phyloP scores from a whole-genome alignment of 2,113 vertebrate genomes.

The Tetrax tetrax region DNA sequence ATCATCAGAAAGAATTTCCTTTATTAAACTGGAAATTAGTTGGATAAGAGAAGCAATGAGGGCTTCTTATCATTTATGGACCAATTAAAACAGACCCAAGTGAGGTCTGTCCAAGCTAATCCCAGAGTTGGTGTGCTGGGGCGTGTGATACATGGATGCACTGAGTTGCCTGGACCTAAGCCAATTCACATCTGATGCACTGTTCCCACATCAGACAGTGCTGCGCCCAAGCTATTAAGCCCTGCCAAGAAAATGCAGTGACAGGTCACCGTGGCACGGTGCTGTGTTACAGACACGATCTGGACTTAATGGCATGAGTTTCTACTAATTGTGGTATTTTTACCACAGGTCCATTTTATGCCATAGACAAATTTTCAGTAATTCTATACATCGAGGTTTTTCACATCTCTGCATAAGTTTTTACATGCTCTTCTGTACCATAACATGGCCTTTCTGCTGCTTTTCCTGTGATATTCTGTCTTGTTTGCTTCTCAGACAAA shows the following conservation, averaged over 20 bases:
- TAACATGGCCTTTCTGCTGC: neutral
- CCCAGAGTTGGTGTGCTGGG: neutral
- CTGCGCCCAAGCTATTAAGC: slow-evolving; percentile 19
- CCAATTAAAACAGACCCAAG: slow-evolving; percentile 39
- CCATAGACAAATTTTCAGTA: neutral
- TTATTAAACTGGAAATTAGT: neutral
- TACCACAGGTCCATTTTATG: neutral
- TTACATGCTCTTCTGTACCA: fast-evolving
- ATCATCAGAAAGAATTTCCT: neutral
- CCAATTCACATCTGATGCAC: slow-evolving; percentile 13
- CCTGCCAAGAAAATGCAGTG: neutral
- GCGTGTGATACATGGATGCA: neutral
- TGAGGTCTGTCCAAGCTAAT: slow-evolving; percentile 12
- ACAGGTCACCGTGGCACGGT: neutral
- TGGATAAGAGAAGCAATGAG: neutral
- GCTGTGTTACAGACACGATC: neutral
- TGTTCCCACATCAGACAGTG: slow-evolving; percentile 46
- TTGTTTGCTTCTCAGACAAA: neutral
- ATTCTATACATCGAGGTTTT: neutral
- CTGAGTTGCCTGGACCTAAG: neutral
- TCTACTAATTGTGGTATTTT: neutral
- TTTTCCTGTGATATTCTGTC: neutral
- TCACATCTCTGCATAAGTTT: neutral
- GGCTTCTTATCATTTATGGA: slow-evolving; percentile 9
- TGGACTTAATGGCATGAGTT: neutral